Evolutionary conservation across 2,113 vertebrate genomes (phyloP), one percentile per base, ranked within the genome.

Genomic region (Archocentrus centrarchus): DNA sequence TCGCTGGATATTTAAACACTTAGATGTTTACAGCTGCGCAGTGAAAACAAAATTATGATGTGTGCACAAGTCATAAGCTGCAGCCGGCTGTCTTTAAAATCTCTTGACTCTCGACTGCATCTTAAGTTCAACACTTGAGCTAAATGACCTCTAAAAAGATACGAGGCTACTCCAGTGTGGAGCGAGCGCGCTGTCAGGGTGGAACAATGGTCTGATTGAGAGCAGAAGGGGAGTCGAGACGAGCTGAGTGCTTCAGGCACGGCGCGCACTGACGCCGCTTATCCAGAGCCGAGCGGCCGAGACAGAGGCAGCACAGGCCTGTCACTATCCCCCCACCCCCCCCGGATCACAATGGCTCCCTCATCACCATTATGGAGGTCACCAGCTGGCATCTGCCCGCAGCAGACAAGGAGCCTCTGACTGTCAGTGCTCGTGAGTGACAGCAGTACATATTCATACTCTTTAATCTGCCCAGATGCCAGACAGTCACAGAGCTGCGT

Each of bases 361-460:
- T 85, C 87, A 73, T 75, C 66, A 2, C 76, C 60, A 44, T 66
- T 88, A 91, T 93, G 83, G 88, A 93, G 92, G 91, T 93, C 92
- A 93, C 86, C 91, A 92, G 92, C 91, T 91, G 91, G 90, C 81
- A 79, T 87, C 76, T 55, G 89, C 68, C 90, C 47, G 50, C 57
- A 77, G 47, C 85, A 64, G 70, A 91, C 85, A 76, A 81, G 82
- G 62, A 77, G 53, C 15, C 80, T 89, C 66, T 73, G 76, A 87
- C 75, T 37, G 59, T n/a, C 22, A 55, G 75, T 78, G 79, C 87
- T 82, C 86, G 64, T 8, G 47, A 70, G n/a, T 59, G 79, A 87
- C 85, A 82, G 73, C 87, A 44, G 61, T 78, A 30, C 47, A 64
- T 24, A 59, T 35, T 76, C 57, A 59, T 35, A 64, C 83, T 59